These are phyloP conservation scores for Plutomurus gul DNA, from an alignment of 1,140 invertebrate genomes.

Conservation along the genomic window DNA sequence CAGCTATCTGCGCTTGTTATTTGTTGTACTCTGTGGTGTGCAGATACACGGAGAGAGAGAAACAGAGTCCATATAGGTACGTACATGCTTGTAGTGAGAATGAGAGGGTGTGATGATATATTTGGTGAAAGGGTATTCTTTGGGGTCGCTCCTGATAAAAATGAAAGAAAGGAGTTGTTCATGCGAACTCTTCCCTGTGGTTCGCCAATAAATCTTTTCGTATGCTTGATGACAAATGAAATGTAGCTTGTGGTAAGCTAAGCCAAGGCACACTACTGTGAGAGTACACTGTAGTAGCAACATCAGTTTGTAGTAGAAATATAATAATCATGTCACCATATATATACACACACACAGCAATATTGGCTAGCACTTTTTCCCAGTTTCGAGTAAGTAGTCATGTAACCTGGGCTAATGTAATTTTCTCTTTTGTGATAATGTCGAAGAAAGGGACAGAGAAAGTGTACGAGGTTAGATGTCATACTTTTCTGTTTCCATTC, in stretches of 20 bases:
- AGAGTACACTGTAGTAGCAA: neutral
- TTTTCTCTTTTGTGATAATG: neutral
- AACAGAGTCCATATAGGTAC: neutral
- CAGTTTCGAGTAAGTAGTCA: too few relatives aligned
- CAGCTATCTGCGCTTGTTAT: neutral
- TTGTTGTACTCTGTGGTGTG: too few relatives aligned
- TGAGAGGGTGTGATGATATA: slow-evolving; percentile 37
- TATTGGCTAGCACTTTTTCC: too few relatives aligned
- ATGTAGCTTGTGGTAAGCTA: slow-evolving; percentile 26
- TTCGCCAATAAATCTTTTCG: slow-evolving; percentile 42
- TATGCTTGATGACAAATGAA: slow-evolving; percentile 42
- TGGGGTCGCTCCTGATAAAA: slow-evolving; percentile 34
- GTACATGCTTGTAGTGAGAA: neutral
- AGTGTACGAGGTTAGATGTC: slow-evolving; percentile 7
- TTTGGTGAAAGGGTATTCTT: slow-evolving; percentile 39
- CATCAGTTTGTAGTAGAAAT: too few relatives aligned
- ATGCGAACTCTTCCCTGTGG: slow-evolving; percentile 38
- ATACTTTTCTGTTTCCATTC: neutral
- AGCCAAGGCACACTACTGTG: neutral
- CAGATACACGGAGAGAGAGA: too few relatives aligned
- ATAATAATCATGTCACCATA: too few relatives aligned
- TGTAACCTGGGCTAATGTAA: slow-evolving; percentile 5
- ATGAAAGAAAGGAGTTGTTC: slow-evolving; percentile 39
- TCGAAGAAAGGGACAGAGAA: slow-evolving; percentile 7
- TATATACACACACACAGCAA: too few relatives aligned